Conservation (phyloP, 2,113 vertebrate genomes). For the Psittacara wagleri region DNA sequence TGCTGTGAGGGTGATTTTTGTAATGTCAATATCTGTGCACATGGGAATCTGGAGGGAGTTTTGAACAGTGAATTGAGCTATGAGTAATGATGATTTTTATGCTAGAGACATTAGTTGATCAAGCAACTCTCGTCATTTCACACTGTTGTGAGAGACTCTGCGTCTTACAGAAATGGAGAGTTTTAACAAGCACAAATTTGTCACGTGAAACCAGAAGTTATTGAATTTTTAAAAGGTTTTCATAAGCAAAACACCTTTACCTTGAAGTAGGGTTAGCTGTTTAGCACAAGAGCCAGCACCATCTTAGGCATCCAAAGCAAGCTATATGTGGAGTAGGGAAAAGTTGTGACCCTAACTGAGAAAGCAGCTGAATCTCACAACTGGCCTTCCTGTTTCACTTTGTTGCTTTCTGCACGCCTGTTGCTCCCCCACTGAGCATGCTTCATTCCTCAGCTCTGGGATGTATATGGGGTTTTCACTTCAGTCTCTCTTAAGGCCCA, state of each 20-base stretch:
- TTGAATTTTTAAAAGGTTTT: not conserved
- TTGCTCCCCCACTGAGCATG: rapidly evolving
- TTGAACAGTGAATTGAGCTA: not conserved
- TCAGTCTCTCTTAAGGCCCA: rapidly evolving
- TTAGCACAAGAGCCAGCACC: not conserved
- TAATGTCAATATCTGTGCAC: not conserved
- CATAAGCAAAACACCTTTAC: not conserved
- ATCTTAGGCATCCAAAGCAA: not conserved
- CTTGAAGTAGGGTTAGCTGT: not conserved
- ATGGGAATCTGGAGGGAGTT: not conserved
- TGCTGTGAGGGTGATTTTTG: not conserved
- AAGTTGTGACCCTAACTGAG: not conserved
- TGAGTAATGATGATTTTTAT: not conserved
- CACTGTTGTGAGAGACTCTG: not conserved
- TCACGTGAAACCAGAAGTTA: not conserved
- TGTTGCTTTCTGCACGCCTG: not conserved
- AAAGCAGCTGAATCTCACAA: not conserved
- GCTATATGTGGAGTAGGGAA: not conserved
- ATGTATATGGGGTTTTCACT: rapidly evolving
- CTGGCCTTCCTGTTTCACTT: not conserved
- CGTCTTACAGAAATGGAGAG: not conserved
- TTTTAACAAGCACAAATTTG: not conserved
- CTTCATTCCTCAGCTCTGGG: not conserved
- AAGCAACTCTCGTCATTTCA: not conserved
- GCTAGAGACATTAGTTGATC: not conserved